Conservation (phyloP, 2,888 invertebrate species). For the Morpho achilles region DNA sequence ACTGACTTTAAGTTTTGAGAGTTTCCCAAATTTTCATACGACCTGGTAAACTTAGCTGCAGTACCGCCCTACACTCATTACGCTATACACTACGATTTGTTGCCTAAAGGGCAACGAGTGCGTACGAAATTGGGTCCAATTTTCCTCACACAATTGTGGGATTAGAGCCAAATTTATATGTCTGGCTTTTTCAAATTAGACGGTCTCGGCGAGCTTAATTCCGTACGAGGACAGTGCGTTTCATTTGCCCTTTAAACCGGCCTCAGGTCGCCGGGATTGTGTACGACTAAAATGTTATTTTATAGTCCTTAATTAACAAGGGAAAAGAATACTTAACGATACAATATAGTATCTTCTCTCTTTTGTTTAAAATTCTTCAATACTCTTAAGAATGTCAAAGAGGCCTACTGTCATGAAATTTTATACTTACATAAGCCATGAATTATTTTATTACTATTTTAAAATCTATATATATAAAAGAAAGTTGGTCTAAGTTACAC, state of each 20-base stretch:
- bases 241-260: conserved; percentile 50
- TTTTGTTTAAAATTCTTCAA: no score
- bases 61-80: conserved; percentile 42
- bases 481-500: no score
- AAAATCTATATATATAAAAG: no score
- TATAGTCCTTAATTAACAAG: conserved; percentile 3
- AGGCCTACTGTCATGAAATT: no score
- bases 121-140: conserved; percentile 65
- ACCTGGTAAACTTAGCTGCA: neutral
- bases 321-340: no score
- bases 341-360: no score
- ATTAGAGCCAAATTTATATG: conserved; percentile 73
- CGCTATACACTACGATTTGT: conserved; percentile 63
- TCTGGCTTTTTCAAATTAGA: conserved; percentile 77
- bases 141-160: conserved; percentile 69
- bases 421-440: neutral
- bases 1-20: no score
- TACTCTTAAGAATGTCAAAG: no score
- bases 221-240: conserved; percentile 52
- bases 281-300: conserved; percentile 9
- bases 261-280: conserved; percentile 31
- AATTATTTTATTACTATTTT: neutral
- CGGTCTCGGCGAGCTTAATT: conserved; percentile 53
- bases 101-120: conserved; percentile 46
- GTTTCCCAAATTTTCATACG: no score